phyloP scores from a whole-genome alignment of 2,888 invertebrate genomes.

The Lissocephala sabroskyi region DNA sequence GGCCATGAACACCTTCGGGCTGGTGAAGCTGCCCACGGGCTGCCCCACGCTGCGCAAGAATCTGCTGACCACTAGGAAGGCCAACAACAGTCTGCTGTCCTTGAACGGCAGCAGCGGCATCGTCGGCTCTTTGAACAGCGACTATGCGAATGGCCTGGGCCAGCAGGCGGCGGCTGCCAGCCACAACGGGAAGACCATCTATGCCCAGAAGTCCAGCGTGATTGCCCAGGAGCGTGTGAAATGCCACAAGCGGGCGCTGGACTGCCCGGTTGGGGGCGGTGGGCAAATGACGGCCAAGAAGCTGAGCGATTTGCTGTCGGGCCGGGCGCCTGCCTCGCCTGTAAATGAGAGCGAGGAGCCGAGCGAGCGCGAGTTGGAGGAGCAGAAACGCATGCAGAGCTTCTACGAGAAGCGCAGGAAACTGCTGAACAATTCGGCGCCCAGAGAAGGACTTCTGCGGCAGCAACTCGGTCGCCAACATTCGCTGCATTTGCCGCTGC shows the following conservation, averaged over 20 bases:
- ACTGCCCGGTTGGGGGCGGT: constrained; percentile 22
- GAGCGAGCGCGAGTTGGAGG: constrained; percentile 22
- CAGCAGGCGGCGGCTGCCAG: neutral
- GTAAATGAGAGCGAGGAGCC: constrained; percentile 23
- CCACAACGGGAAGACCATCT: constrained; percentile 51
- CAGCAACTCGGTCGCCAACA: constrained; percentile 39
- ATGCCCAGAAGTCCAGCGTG: constrained; percentile 46
- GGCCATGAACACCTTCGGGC: constrained; percentile 62
- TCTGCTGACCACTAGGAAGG: constrained; percentile 63
- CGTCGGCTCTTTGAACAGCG: constrained; percentile 46
- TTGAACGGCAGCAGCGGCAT: constrained; percentile 55
- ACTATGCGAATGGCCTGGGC: constrained; percentile 26
- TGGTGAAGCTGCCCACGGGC: constrained; percentile 60
- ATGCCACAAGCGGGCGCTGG: constrained; percentile 54
- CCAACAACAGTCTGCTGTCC: constrained; percentile 61
- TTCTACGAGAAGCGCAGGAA: constrained; percentile 63
- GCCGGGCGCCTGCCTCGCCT: constrained; percentile 28
- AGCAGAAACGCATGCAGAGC: constrained; percentile 44
- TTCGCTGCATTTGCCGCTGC: constrained; percentile 45
- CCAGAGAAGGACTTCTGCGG: constrained; percentile 24
- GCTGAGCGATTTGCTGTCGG: constrained; percentile 51
- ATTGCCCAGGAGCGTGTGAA: constrained; percentile 51
- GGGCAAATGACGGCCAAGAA: constrained; percentile 50
- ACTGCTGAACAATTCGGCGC: constrained; percentile 27
- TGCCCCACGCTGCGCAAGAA: constrained; percentile 64